A percentile compares a stretch with the other conserved stretches of the same genome.
These are phyloP conservation scores for Patella pellucida DNA, from an alignment of 2,888 invertebrate genomes.

Conservation along the genomic window DNA sequence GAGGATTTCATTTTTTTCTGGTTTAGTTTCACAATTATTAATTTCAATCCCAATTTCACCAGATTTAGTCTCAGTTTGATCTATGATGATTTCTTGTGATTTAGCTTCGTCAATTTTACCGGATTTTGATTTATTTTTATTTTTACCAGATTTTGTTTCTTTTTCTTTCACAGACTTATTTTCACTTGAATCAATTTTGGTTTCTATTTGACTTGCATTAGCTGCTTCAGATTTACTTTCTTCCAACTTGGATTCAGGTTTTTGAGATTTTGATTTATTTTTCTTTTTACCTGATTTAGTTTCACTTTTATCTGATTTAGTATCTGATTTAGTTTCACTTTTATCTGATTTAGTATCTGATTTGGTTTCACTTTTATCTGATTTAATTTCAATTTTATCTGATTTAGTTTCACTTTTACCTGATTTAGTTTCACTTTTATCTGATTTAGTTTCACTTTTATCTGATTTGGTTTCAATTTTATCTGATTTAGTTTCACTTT, in stretches of 20 bases:
- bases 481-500: not conserved
- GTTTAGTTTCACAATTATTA: too few relatives aligned
- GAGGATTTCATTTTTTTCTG: too few relatives aligned
- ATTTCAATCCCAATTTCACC: too few relatives aligned
- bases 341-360: too few relatives aligned
- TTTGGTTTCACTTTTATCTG: too few relatives aligned
- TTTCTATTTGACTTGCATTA: not conserved
- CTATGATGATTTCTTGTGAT: not conserved
- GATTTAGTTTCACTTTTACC: not conserved
- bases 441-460: slow-evolving; percentile 13
- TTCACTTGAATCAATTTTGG: too few relatives aligned
- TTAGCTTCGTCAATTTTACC: not conserved
- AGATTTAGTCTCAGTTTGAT: slow-evolving; percentile 10
- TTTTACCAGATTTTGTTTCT: too few relatives aligned
- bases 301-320: not conserved
- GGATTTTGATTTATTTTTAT: too few relatives aligned
- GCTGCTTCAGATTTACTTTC: not conserved
- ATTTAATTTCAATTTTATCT: not conserved
- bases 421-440: slow-evolving; percentile 4
- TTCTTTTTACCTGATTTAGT: not conserved
- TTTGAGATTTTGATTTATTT: not conserved
- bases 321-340: too few relatives aligned
- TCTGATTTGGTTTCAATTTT: not conserved
- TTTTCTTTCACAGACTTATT: too few relatives aligned
- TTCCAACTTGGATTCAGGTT: not conserved